Evolutionary conservation across 2,888 invertebrate genomes (phyloP), one percentile per base, ranked within the genome.

Genomic region (Drosophila lacicola): DNA sequence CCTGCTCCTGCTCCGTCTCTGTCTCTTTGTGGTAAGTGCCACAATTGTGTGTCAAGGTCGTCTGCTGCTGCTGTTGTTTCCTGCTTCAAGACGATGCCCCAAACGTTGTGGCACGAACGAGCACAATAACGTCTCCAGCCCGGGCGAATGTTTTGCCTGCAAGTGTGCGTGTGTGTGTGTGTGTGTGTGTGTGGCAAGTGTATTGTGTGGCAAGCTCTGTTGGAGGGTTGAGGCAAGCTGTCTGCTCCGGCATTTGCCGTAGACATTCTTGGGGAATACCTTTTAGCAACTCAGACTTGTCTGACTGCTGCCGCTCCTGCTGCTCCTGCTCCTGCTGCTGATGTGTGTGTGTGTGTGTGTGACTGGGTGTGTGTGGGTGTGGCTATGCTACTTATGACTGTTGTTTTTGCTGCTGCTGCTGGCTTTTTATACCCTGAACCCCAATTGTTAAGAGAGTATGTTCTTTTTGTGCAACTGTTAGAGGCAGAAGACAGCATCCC

Each of bases 201-300:
- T 75, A 71, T 85, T 82, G 74, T 84, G 67, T 58, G 49, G 69
- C 45, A 69, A 51, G 34, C 45, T 45, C 58, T 69, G 49, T 63
- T 17, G 45, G 71, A 64, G 77, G 70, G 67, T 63, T 75, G 78
- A 76, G 64, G 9, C 36, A 42, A 58, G 49, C 54, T 46, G 74
- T 67, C 75, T 76, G 58, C 56, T 53, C 62, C 45, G 74, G 60
- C 73, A 68, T 66, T 67, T 80, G 61, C 47, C 36, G 67, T 65
- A 73, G 87, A 81, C 80, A 86, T 88, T 88, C 85, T 85, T 85
- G 85, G 88, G 88, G 88, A 88, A 88, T 85, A 83, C 88, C 85
- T 88, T 86, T 81, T 88, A 70, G 81, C 74, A 84, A 69, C 80
- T 83, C 83, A 88, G 83, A 85, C 84, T 88, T 83, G 88, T 86